Conservation (phyloP, 1,140 invertebrate species). For the Belonocnema kinseyi region DNA sequence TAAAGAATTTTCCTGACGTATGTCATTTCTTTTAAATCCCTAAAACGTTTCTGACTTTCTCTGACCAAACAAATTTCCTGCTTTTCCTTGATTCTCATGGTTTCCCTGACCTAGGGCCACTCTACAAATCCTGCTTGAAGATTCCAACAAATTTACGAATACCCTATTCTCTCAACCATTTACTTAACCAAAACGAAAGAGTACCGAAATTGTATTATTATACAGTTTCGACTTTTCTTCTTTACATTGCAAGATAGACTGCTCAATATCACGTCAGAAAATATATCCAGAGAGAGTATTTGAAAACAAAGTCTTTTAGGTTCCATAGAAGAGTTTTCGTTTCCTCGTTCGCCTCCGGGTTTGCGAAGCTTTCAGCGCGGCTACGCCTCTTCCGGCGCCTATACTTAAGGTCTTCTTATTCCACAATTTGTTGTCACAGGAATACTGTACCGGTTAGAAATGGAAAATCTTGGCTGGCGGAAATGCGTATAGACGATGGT, state of each 20-base stretch:
- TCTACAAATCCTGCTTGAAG: too few relatives aligned
- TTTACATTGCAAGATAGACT: slow-evolving; percentile 19
- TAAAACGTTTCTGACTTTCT: too few relatives aligned
- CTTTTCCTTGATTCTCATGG: too few relatives aligned
- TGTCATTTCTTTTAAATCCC: too few relatives aligned
- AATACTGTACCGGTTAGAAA: neutral
- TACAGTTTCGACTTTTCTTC: neutral
- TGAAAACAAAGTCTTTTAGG: slow-evolving; percentile 14
- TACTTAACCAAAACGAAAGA: too few relatives aligned
- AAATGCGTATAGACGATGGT: neutral
- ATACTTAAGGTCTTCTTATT: slow-evolving; percentile 16
- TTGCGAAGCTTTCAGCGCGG: neutral
- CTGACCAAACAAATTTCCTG: too few relatives aligned
- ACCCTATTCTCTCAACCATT: too few relatives aligned
- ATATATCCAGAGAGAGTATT: slow-evolving; percentile 7
- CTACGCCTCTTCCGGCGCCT: slow-evolving; percentile 10
- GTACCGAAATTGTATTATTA: too few relatives aligned
- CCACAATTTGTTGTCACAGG: slow-evolving; percentile 20
- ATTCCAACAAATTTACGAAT: too few relatives aligned
- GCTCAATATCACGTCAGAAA: slow-evolving; percentile 16
- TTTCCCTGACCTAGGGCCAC: too few relatives aligned
- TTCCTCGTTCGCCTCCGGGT: neutral
- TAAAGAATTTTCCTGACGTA: too few relatives aligned
- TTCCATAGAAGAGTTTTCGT: slow-evolving; percentile 22
- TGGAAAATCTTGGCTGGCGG: neutral